Conservation (phyloP, 2,113 vertebrate species). For the Dromaius novaehollandiae region DNA sequence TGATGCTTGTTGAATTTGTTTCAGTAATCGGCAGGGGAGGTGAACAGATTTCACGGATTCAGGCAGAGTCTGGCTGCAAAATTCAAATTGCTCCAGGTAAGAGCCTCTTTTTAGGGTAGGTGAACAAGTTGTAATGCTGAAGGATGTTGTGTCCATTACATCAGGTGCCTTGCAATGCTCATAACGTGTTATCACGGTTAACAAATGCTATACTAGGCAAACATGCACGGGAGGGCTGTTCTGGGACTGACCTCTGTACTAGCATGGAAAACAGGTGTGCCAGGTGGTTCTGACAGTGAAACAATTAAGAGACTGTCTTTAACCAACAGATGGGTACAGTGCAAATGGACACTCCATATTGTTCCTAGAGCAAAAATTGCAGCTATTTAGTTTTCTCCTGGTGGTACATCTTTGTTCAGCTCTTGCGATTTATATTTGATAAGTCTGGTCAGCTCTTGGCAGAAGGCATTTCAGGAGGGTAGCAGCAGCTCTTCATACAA, state of each 20-base stretch:
- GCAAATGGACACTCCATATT: neutral
- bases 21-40: constrained; percentile 98
- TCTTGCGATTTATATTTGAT: neutral
- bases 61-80: constrained; percentile 98
- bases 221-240: neutral
- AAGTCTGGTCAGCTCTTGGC: neutral
- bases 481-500: neutral
- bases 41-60: constrained; percentile 98
- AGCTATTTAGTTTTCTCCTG: neutral
- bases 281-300: neutral
- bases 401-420: neutral
- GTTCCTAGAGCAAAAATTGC: neutral
- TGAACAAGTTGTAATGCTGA: neutral
- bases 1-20: constrained; percentile 69
- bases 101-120: neutral
- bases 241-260: neutral
- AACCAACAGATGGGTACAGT: neutral
- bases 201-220: neutral
- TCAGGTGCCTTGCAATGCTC: neutral
- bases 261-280: neutral
- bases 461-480: neutral
- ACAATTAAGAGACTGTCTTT: neutral
- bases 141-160: neutral
- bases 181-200: fast-evolving
- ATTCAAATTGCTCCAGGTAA: constrained; percentile 98